These are phyloP conservation scores for Heliconius charithonia DNA, from an alignment of 2,888 invertebrate species.

Conservation along the genomic window DNA sequence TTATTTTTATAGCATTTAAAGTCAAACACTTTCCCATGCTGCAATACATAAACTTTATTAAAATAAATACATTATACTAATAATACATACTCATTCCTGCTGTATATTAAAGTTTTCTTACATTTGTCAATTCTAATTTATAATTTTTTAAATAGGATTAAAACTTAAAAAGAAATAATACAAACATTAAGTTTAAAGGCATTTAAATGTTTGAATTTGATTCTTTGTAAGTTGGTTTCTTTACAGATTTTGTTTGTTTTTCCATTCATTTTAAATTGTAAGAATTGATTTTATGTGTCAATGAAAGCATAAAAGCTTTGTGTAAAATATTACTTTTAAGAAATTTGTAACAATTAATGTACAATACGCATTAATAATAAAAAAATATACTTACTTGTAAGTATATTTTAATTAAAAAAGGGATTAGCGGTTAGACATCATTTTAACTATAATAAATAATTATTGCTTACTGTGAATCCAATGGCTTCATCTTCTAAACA, in stretches of 20 bases:
- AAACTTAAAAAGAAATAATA: too few relatives aligned
- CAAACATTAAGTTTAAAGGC: too few relatives aligned
- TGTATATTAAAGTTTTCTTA: neutral
- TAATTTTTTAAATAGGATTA: too few relatives aligned
- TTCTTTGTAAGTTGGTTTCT: neutral
- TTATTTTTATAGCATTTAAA: too few relatives aligned
- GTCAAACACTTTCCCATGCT: too few relatives aligned
- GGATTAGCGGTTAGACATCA: neutral
- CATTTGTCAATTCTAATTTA: neutral
- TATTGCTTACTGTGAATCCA: conserved; percentile 31
- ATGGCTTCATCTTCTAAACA: conserved; percentile 20
- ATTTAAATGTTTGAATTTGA: neutral
- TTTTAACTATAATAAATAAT: neutral
- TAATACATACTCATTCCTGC: neutral
- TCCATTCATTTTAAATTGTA: neutral
- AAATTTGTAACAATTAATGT: too few relatives aligned
- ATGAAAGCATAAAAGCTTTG: neutral
- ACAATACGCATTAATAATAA: too few relatives aligned
- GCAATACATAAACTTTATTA: neutral
- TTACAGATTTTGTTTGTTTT: neutral
- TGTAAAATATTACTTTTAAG: neutral
- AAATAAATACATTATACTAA: neutral
- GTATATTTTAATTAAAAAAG: neutral
- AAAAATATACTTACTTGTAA: too few relatives aligned
- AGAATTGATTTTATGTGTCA: neutral